Conservation (phyloP, 2,113 vertebrate species). For the Phasianus colchicus region DNA sequence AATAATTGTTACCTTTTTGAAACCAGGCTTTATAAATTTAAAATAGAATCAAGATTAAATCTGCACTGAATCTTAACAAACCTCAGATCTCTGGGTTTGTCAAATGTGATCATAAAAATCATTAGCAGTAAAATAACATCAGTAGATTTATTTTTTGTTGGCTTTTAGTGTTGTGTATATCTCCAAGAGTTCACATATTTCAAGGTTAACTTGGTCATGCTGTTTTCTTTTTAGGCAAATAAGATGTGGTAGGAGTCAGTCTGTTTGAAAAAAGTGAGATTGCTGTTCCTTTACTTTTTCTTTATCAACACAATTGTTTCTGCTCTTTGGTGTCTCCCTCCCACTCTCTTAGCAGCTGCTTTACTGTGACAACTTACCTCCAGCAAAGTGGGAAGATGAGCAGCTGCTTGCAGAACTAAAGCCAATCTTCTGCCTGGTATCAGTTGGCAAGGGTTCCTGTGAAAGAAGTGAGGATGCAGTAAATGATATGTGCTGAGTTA, state of each 20-base stretch:
- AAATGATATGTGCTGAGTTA: conserved; percentile 61
- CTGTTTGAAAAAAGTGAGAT: conserved; percentile 28
- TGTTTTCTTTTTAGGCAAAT: conserved; percentile 28
- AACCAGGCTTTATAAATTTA: background rate
- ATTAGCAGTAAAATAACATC: background rate
- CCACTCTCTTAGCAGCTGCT: conserved; percentile 64
- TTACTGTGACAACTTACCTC: conserved; percentile 68
- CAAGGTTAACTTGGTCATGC: background rate
- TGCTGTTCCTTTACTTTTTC: background rate
- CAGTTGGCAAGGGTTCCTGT: conserved; percentile 56
- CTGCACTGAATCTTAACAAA: background rate
- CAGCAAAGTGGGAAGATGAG: conserved; percentile 64
- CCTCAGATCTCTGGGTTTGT: conserved; percentile 14
- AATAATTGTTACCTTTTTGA: background rate
- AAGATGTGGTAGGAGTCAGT: background rate
- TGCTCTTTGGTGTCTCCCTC: conserved; percentile 28
- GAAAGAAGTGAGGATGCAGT: conserved; percentile 55
- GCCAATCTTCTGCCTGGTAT: conserved; percentile 67
- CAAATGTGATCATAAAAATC: conserved; percentile 24
- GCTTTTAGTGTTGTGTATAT: background rate
- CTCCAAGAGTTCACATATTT: background rate
- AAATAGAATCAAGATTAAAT: conserved; percentile 45
- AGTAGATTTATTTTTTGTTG: background rate
- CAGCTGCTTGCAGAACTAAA: conserved; percentile 61
- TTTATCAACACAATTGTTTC: conserved; percentile 44